Conservation (phyloP, 2,113 vertebrate genomes). For the Natator depressus region DNA sequence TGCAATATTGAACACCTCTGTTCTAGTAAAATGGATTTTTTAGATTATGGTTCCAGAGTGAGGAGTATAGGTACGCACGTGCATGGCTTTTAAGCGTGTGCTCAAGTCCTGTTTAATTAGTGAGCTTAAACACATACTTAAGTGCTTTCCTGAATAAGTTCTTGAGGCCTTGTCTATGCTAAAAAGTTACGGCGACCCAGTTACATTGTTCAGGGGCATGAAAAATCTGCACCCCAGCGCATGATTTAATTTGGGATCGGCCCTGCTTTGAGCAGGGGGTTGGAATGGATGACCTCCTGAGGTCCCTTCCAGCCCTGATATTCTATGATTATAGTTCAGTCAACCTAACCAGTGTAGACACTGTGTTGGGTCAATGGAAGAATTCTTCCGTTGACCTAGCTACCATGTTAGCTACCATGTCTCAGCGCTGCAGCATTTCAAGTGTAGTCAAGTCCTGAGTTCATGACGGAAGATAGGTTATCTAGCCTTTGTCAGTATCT, state of each 20-base stretch:
- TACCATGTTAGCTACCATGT: background rate
- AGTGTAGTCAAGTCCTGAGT: background rate
- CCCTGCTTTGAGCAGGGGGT: no score
- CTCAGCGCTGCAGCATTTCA: background rate
- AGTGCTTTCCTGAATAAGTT: background rate
- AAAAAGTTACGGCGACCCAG: background rate
- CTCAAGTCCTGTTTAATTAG: background rate
- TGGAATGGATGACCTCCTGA: no score
- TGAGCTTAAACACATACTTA: background rate
- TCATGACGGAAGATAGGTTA: background rate
- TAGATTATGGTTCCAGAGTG: background rate
- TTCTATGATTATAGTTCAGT: background rate
- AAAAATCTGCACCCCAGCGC: background rate
- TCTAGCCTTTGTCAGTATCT: background rate
- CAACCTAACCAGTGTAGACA: background rate
- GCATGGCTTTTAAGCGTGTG: background rate
- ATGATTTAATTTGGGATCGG: no score
- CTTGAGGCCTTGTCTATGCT: background rate
- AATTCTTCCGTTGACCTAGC: background rate
- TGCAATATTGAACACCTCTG: background rate
- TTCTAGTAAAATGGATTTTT: background rate
- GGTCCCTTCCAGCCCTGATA: no score
- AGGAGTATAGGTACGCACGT: background rate
- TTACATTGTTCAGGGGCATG: background rate
- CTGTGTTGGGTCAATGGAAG: background rate